Percentiles rank a stretch among this genome's conserved stretches.
These are phyloP conservation scores for Dasyornis broadbenti DNA, from an alignment of 2,113 vertebrate species.

Conservation along the genomic window DNA sequence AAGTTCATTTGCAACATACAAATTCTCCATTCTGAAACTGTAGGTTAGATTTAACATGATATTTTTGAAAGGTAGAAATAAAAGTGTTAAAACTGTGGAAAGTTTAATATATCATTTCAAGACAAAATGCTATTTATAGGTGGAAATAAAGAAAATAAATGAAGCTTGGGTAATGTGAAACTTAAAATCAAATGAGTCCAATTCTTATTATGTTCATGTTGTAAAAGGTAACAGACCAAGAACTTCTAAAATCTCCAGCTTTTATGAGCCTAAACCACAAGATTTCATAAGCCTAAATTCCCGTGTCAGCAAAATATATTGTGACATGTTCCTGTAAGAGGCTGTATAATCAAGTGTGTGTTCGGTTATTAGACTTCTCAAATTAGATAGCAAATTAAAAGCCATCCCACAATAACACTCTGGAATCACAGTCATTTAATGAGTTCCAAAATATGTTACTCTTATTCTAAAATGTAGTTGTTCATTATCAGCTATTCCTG, in stretches of 20 bases:
- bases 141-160: neutral
- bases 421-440: neutral
- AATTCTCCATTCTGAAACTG: neutral
- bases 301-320: neutral
- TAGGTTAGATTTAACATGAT: neutral
- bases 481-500: neutral
- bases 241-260: neutral
- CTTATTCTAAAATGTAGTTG: neutral
- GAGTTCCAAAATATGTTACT: neutral
- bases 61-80: neutral
- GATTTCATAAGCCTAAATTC: neutral
- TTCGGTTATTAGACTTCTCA: neutral
- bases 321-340: neutral
- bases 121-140: neutral
- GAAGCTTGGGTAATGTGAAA: neutral
- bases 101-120: neutral
- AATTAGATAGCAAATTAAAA: constrained; percentile 1
- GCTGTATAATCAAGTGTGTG: neutral
- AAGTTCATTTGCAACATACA: neutral
- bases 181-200: neutral
- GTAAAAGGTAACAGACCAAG: neutral
- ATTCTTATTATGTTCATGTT: neutral
- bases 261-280: neutral
- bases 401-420: neutral
- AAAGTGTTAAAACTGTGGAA: neutral